Conservation (phyloP, 2,797 vertebrate genomes). For the Argyrosomus regius region DNA sequence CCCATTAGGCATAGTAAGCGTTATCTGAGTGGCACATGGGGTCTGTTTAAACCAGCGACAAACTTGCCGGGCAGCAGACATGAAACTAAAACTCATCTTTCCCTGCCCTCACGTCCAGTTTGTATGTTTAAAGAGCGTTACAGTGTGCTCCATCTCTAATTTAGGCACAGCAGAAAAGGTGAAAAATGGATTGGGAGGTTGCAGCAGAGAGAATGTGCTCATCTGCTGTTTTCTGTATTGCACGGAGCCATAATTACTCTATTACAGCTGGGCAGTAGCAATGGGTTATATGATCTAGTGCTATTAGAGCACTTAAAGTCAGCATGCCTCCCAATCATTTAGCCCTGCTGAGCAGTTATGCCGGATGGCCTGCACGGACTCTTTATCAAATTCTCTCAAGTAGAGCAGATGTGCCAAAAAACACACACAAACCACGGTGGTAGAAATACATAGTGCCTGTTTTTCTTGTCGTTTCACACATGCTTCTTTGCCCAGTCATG, state of each 20-base stretch:
- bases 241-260: conserved; percentile 70
- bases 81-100: conserved; percentile 41
- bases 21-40: conserved; percentile 29
- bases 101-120: conserved; percentile 37
- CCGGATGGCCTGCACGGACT: conserved; percentile 43
- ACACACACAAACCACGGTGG: conserved; percentile 28
- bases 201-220: conserved; percentile 56
- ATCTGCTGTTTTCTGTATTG: conserved; percentile 58
- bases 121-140: conserved; percentile 47
- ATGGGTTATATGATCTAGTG: conserved; percentile 72
- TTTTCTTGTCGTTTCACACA: conserved; percentile 32
- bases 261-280: conserved; percentile 64
- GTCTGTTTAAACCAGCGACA: conserved; percentile 30
- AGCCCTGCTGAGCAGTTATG: conserved; percentile 64
- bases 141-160: conserved; percentile 44
- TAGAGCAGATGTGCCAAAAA: conserved; percentile 54
- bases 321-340: conserved; percentile 66
- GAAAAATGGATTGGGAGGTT: conserved; percentile 66
- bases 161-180: conserved; percentile 52
- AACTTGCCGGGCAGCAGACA: conserved; percentile 19
- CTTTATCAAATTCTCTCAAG: conserved; percentile 61
- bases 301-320: conserved; percentile 77
- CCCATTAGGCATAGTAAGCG: conserved; percentile 22
- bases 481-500: conserved; percentile 44
- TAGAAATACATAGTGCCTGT: conserved; percentile 31